Conservation (phyloP, 2,797 vertebrate genomes). For the Agapornis canus region DNA sequence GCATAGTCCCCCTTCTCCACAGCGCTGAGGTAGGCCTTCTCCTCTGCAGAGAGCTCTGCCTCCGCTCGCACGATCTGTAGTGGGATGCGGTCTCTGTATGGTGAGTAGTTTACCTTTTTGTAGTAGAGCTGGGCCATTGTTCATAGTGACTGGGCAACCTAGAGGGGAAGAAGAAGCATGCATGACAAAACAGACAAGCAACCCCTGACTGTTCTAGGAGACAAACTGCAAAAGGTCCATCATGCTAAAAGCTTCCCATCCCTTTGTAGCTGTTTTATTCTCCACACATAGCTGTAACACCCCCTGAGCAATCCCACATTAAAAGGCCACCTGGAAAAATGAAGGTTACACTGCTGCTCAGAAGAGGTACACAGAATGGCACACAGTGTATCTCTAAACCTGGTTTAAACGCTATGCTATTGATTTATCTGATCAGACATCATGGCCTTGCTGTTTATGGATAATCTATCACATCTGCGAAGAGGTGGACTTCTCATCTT, state of each 20-base stretch:
- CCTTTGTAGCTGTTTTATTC: neutral
- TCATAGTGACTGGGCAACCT: slow-evolving; percentile 78
- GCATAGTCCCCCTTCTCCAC: slow-evolving; percentile 97
- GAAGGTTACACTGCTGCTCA: neutral
- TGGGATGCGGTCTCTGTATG: slow-evolving; percentile 93
- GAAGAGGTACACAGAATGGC: neutral
- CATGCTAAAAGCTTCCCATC: rapidly evolving
- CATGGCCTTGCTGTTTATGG: neutral
- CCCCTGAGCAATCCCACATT: neutral
- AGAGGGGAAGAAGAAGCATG: neutral
- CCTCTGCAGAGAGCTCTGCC: slow-evolving; percentile 90
- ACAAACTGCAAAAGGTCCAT: neutral
- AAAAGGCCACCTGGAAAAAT: neutral
- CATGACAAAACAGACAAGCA: neutral
- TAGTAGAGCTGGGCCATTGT: slow-evolving; percentile 91
- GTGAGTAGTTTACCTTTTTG: slow-evolving; percentile 94
- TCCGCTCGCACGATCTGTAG: slow-evolving; percentile 94
- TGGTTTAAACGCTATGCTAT: neutral
- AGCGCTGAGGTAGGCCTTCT: slow-evolving; percentile 92
- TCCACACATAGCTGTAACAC: neutral
- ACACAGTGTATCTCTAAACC: neutral
- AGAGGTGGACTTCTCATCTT: neutral
- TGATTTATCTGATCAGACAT: neutral
- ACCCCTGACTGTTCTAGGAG: neutral
- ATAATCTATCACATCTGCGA: neutral